Conservation (phyloP, 2,888 invertebrate genomes). For the Scaptomyza caliginosa region DNA sequence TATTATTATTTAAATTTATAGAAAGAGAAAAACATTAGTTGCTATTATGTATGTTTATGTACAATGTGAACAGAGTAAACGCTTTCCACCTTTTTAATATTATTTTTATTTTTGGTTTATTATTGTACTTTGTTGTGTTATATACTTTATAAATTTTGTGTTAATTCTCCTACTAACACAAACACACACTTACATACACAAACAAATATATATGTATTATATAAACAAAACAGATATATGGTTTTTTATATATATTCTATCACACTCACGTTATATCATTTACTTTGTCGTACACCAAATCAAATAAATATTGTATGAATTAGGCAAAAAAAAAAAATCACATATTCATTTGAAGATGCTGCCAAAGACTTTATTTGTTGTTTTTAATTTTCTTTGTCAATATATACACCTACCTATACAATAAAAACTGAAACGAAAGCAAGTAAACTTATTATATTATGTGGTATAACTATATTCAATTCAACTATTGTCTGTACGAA, state of each 20-base stretch:
- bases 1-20: conserved; percentile 33
- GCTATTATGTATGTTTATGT: conserved; percentile 27
- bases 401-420: conserved; percentile 27
- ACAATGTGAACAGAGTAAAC: conserved; percentile 64
- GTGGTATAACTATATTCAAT: conserved; percentile 38
- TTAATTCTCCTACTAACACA: conserved; percentile 25
- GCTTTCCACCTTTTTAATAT: conserved; percentile 74
- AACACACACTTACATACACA: conserved; percentile 15
- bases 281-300: conserved; percentile 44
- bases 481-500: conserved; percentile 36
- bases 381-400: too few relatives aligned
- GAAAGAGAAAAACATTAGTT: conserved; percentile 19
- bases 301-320: background rate
- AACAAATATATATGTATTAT: conserved; percentile 3
- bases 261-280: conserved; percentile 37
- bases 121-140: conserved; percentile 59
- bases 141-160: conserved; percentile 38
- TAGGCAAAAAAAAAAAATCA: conserved; percentile 16
- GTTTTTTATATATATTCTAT: conserved; percentile 30
- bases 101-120: conserved; percentile 51
- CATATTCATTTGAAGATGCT: conserved; percentile 63
- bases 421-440: conserved; percentile 31
- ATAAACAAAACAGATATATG: conserved; percentile 5
- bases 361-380: conserved; percentile 62
- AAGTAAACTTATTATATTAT: conserved; percentile 37